Percentiles rank a stretch among this genome's conserved stretches.
Evolutionary conservation across 53 echinoderm and acorn worm genomes (phyloP).

Genomic region (Hippasteria phrygiana): DNA sequence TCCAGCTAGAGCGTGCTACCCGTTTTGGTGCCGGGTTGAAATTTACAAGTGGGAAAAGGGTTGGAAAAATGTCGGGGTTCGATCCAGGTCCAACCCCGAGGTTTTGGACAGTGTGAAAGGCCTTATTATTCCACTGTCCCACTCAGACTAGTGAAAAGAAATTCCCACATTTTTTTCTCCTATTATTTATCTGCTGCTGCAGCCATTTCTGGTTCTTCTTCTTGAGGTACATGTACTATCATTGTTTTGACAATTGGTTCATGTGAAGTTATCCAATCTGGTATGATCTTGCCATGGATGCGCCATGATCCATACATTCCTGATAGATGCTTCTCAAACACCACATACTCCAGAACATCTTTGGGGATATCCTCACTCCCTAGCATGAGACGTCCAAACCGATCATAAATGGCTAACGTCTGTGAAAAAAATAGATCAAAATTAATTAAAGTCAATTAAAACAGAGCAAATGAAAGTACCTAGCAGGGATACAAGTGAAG

Average conservation of each 20-base stretch:
- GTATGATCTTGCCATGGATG: conserved; percentile 91
- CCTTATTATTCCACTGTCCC: no score
- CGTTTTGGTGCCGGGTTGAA: no score
- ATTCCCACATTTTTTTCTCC: conserved; percentile 20
- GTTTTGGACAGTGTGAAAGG: no score
- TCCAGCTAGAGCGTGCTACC: no score
- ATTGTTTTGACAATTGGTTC: conserved; percentile 89
- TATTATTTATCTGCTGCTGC: conserved; percentile 2
- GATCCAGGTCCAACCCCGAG: no score
- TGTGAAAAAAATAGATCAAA: conserved; percentile 42
- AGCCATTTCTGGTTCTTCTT: conserved; percentile 39
- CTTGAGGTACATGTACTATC: conserved; percentile 64
- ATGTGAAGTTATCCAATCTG: conserved; percentile 78
- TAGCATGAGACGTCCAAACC: conserved; percentile 92
- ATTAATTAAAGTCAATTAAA: not conserved
- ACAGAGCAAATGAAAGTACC: no score
- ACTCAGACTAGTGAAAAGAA: no score
- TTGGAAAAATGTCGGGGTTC: no score
- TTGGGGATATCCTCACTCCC: conserved; percentile 92
- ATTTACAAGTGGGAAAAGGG: no score
- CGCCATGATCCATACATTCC: conserved; percentile 91
- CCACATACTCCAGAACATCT: conserved; percentile 95
- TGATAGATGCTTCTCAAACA: conserved; percentile 93
- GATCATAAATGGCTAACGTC: conserved; percentile 96
- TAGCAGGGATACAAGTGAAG: no score